phyloP scores from a whole-genome alignment of 2,888 invertebrate genomes.

The Endotricha flammealis region DNA sequence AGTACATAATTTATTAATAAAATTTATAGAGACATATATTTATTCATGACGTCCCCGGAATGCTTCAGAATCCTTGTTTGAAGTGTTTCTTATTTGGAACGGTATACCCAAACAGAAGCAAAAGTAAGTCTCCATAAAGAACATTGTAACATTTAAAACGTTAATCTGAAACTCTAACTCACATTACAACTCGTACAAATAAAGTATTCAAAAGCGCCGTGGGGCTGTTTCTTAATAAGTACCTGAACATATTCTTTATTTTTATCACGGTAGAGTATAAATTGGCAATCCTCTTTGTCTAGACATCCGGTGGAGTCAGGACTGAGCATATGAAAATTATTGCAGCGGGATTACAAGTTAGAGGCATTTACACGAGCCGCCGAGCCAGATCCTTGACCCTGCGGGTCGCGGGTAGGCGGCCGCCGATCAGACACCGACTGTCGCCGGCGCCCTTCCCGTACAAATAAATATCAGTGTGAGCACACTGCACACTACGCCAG shows the following conservation, averaged over 20 bases:
- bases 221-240: background rate
- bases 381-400: conserved; percentile 55
- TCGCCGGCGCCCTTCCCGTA: conserved; percentile 45
- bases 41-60: too few species aligned
- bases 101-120: too few species aligned
- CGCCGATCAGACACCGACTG: conserved; percentile 37
- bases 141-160: background rate
- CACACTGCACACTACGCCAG: conserved; percentile 23
- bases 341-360: conserved; percentile 27
- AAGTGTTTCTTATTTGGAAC: too few species aligned
- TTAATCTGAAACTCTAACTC: background rate
- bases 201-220: background rate
- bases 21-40: too few species aligned
- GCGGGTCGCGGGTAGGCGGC: conserved; percentile 26
- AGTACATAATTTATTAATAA: too few species aligned
- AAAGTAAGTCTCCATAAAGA: background rate
- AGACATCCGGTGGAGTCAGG: background rate
- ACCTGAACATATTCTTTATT: background rate
- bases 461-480: conserved; percentile 40
- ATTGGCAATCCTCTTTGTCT: background rate
- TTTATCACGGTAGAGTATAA: background rate
- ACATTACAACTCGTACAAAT: background rate
- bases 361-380: conserved; percentile 39
- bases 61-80: too few species aligned
- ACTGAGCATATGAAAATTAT: conserved; percentile 17